phyloP scores from a whole-genome alignment of 2,113 vertebrate genomes.

The Phalacrocorax brasilianus region DNA sequence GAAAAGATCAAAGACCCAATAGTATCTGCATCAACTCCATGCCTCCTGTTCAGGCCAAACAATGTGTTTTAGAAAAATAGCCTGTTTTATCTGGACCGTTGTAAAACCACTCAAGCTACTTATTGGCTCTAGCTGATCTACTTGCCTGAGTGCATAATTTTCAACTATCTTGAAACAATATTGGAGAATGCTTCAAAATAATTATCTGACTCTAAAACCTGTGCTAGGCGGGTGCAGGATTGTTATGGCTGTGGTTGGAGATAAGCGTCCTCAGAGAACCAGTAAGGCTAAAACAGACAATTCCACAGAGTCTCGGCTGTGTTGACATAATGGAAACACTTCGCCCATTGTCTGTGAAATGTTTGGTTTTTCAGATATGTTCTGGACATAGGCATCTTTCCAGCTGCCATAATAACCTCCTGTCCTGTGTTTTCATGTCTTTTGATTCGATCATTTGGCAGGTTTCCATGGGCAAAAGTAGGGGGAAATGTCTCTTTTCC shows the following conservation, averaged over 20 bases:
- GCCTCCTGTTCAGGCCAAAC: neutral
- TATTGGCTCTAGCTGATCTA: neutral
- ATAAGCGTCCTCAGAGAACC: constrained; percentile 13
- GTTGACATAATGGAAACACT: constrained; percentile 6
- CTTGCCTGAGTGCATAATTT: neutral
- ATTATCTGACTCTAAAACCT: neutral
- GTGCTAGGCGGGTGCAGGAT: neutral
- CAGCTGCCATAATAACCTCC: constrained; percentile 2
- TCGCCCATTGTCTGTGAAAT: constrained; percentile 17
- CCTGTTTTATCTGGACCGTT: neutral
- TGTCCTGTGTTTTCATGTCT: neutral
- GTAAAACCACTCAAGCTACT: neutral
- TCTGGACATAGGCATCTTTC: constrained; percentile 21
- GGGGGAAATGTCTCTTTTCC: neutral
- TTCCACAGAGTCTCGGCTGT: neutral
- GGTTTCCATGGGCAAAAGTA: neutral
- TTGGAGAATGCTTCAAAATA: neutral
- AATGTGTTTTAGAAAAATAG: neutral
- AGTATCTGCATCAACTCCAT: neutral
- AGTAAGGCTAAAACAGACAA: neutral
- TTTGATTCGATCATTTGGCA: neutral
- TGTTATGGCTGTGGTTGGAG: constrained; percentile 41
- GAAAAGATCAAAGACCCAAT: neutral
- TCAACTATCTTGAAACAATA: neutral
- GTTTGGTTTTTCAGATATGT: constrained; percentile 25